These are phyloP conservation scores for Vombatus ursinus DNA, from an alignment of 2,113 vertebrate species.

Conservation along the genomic window DNA sequence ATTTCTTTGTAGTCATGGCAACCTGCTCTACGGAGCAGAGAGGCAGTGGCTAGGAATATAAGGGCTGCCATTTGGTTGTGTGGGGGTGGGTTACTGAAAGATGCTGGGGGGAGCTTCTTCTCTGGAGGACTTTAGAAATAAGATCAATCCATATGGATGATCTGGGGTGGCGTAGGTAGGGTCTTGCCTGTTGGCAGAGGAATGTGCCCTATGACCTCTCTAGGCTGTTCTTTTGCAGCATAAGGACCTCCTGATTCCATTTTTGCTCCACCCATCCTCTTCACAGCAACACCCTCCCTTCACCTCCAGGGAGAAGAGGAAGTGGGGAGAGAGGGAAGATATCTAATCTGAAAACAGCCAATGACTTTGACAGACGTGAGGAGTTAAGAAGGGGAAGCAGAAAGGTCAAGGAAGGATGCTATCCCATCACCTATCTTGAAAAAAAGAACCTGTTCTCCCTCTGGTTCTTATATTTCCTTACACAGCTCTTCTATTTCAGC, in stretches of 20 bases:
- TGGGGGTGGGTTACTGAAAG: not conserved
- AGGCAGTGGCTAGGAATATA: not conserved
- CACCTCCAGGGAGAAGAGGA: not conserved
- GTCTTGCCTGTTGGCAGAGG: not conserved
- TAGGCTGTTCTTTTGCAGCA: not conserved
- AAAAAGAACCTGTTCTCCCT: not conserved
- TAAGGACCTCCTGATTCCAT: not conserved
- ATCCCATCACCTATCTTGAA: not conserved
- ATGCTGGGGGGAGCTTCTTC: not conserved
- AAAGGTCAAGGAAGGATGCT: not conserved
- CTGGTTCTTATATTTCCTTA: not conserved
- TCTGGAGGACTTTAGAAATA: not conserved
- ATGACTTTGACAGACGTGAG: not conserved
- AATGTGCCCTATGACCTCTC: not conserved
- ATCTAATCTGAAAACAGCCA: not conserved
- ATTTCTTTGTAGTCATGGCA: constrained; percentile 22
- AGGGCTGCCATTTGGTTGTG: not conserved
- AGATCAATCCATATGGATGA: not conserved
- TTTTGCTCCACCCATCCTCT: not conserved
- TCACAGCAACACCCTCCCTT: not conserved
- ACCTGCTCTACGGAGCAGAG: constrained; percentile 23
- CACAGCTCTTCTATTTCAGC: not conserved
- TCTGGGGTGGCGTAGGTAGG: not conserved
- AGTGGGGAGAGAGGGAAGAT: not conserved
- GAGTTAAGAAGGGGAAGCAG: not conserved